These are phyloP conservation scores for Virgularia gustaviana DNA, from an alignment of 92 coral and sea anemone genomes.

Conservation along the genomic window DNA sequence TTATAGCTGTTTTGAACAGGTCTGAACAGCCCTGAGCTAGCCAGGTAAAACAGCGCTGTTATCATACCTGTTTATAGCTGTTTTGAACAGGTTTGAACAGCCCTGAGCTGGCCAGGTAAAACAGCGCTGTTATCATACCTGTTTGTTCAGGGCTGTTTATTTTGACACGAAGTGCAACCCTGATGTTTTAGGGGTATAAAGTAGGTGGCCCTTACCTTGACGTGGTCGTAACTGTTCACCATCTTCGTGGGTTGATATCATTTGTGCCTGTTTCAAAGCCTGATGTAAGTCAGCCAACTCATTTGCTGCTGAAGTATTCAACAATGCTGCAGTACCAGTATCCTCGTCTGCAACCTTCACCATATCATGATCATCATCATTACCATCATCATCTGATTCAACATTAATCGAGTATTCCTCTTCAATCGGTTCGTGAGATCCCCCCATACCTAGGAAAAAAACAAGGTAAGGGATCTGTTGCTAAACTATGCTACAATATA, in stretches of 20 bases:
- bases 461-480: not conserved
- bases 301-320: constrained; percentile 66
- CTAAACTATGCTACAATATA: not conserved
- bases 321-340: constrained; percentile 37
- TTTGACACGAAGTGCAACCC: too few relatives aligned
- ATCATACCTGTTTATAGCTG: too few relatives aligned
- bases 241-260: constrained; percentile 56
- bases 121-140: too few relatives aligned
- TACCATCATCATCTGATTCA: constrained; percentile 25
- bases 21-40: too few relatives aligned
- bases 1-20: too few relatives aligned
- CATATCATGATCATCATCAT: not conserved
- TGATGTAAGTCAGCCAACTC: constrained; percentile 78
- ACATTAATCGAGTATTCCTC: constrained; percentile 16
- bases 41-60: too few relatives aligned
- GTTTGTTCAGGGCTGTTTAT: too few relatives aligned
- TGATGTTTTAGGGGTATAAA: too few relatives aligned
- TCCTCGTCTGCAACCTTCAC: not conserved
- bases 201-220: too few relatives aligned
- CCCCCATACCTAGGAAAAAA: not conserved
- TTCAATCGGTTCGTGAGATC: not conserved
- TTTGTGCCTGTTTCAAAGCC: constrained; percentile 78
- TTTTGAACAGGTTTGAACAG: too few relatives aligned
- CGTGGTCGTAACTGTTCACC: too few relatives aligned
- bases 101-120: too few relatives aligned